Conservation (phyloP, 2,797 vertebrate species). For the Natrix natrix region DNA sequence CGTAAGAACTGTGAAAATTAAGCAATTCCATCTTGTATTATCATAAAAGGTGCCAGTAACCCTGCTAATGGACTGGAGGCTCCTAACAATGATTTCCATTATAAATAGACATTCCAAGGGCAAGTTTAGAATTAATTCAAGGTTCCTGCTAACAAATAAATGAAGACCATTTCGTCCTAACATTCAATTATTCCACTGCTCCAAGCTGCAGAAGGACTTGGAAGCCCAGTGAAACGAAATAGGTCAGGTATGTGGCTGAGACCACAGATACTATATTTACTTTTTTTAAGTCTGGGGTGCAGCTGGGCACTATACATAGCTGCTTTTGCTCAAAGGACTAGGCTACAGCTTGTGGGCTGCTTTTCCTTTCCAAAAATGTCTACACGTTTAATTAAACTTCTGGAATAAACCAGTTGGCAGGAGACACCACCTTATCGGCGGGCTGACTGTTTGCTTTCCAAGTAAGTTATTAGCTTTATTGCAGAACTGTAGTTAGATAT, state of each 20-base stretch:
- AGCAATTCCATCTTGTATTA: background rate
- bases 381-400: slow-evolving; percentile 45
- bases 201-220: slow-evolving; percentile 30
- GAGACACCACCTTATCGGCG: slow-evolving; percentile 28
- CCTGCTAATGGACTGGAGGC: background rate
- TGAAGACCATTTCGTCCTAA: background rate
- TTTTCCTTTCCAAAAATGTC: slow-evolving; percentile 56
- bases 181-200: background rate
- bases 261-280: slow-evolving; percentile 71
- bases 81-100: background rate
- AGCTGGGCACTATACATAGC: slow-evolving; percentile 66
- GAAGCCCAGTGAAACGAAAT: slow-evolving; percentile 49
- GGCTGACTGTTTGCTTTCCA: slow-evolving; percentile 38
- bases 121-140: background rate
- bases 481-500: background rate
- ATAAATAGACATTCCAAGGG: background rate
- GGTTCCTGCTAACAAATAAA: background rate
- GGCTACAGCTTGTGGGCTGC: slow-evolving; percentile 45
- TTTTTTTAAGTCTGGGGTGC: slow-evolving; percentile 50
- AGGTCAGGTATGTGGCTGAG: slow-evolving; percentile 58
- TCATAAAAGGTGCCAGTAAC: background rate
- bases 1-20: background rate
- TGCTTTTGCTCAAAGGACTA: slow-evolving; percentile 48
- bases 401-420: slow-evolving; percentile 18
- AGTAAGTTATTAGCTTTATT: slow-evolving; percentile 63